These are phyloP conservation scores for Potamarius usumacintae DNA, from an alignment of 2,113 vertebrate genomes.

Conservation along the genomic window DNA sequence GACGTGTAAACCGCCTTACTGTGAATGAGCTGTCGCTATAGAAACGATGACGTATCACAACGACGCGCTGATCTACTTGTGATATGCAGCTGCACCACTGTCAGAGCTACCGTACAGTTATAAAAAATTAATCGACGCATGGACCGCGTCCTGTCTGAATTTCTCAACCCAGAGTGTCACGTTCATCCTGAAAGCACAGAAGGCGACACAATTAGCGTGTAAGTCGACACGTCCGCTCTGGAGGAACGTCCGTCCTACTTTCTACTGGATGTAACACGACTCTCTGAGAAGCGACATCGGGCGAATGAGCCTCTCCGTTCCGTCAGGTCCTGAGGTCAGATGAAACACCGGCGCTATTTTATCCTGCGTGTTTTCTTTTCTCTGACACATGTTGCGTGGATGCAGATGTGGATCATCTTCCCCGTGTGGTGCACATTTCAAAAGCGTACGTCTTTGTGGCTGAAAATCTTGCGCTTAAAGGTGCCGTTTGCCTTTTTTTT, in stretches of 20 bases:
- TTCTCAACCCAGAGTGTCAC: background rate
- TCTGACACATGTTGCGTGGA: conserved; percentile 31
- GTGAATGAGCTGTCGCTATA: background rate
- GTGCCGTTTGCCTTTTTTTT: background rate
- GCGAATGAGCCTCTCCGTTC: conserved; percentile 30
- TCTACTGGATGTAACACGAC: conserved; percentile 8
- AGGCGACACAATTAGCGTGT: conserved; percentile 5
- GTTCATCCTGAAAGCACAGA: conserved; percentile 21
- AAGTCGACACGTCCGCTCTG: conserved; percentile 13
- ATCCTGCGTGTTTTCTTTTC: conserved; percentile 22
- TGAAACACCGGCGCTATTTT: conserved; percentile 26
- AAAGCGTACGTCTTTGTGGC: too few relatives aligned
- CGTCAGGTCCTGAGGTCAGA: conserved; percentile 14
- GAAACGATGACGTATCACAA: background rate
- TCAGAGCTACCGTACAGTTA: background rate
- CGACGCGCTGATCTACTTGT: too few relatives aligned
- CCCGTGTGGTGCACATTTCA: too few relatives aligned
- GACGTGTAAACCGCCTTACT: background rate
- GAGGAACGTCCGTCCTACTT: conserved; percentile 4
- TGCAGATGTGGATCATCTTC: conserved; percentile 38
- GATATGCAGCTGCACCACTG: too few relatives aligned
- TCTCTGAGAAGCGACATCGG: background rate
- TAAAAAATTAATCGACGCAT: background rate
- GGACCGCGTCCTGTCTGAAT: background rate
- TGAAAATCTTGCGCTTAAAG: background rate